Evolutionary conservation across 2,113 vertebrate genomes (phyloP).

Genomic region (Macrotis lagotis): DNA sequence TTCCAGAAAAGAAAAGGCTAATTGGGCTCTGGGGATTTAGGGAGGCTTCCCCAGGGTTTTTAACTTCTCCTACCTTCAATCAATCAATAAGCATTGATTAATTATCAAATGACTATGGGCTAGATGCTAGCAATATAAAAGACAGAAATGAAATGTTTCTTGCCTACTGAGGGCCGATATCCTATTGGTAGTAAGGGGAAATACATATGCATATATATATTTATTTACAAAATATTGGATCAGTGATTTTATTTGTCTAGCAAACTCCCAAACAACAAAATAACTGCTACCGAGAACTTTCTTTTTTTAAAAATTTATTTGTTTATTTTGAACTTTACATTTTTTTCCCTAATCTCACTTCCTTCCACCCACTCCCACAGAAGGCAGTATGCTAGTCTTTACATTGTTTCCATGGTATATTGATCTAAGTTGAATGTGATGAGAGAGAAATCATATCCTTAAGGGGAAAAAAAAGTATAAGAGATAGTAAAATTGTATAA

Average conservation of each 20-base stretch:
- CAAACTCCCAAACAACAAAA: not conserved
- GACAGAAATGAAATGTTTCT: not conserved
- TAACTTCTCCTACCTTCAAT: not conserved
- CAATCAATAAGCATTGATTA: not conserved
- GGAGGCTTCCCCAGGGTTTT: not conserved
- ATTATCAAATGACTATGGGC: not conserved
- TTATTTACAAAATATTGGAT: not conserved
- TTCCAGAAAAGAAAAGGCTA: not conserved
- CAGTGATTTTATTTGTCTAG: not conserved
- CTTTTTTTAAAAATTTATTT: too few relatives aligned
- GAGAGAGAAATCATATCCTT: too few relatives aligned
- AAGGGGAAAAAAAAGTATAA: too few relatives aligned
- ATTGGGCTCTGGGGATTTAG: not conserved
- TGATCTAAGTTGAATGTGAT: too few relatives aligned
- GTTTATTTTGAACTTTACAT: too few relatives aligned
- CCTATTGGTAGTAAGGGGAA: not conserved
- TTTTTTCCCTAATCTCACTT: too few relatives aligned
- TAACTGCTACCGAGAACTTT: too few relatives aligned
- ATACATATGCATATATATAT: not conserved
- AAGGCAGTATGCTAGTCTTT: too few relatives aligned
- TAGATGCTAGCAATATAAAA: not conserved
- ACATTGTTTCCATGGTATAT: too few relatives aligned
- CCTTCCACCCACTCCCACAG: too few relatives aligned
- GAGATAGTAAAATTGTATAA: too few relatives aligned
- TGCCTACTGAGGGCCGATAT: not conserved